Evolutionary conservation across 2,797 vertebrate species (phyloP).

Genomic region (Hoplostethus atlanticus): DNA sequence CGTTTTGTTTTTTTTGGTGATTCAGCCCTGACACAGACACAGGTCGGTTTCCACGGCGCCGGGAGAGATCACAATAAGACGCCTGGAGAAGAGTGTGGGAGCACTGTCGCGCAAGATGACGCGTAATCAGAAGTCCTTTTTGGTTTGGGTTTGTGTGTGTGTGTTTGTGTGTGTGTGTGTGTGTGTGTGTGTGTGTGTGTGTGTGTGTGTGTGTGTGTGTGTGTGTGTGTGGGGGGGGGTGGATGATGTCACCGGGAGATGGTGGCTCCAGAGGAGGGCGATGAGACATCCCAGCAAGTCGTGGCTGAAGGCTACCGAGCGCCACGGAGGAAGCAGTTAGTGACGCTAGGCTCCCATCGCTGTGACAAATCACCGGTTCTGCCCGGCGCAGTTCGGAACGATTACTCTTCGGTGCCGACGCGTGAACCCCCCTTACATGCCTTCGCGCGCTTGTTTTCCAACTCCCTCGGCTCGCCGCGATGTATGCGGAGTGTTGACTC

Average conservation of each 20-base stretch:
- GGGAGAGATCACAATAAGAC: slow-evolving; percentile 53
- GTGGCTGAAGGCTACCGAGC: slow-evolving; percentile 29
- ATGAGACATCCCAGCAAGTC: slow-evolving; percentile 32
- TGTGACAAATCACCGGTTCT: slow-evolving; percentile 69
- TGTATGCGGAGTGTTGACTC: slow-evolving; percentile 68
- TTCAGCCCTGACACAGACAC: slow-evolving; percentile 54
- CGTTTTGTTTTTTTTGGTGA: slow-evolving; percentile 41
- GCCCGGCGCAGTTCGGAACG: slow-evolving; percentile 39
- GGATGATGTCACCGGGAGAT: slow-evolving; percentile 52
- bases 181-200: no score
- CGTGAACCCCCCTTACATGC: slow-evolving; percentile 34
- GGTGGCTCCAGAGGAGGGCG: slow-evolving; percentile 45
- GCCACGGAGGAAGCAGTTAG: slow-evolving; percentile 50
- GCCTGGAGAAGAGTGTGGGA: slow-evolving; percentile 67
- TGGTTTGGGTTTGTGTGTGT: slow-evolving; percentile 54
- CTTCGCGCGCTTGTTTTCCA: slow-evolving; percentile 53
- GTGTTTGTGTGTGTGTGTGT: no score
- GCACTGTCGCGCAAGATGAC: slow-evolving; percentile 62
- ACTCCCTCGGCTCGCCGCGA: slow-evolving; percentile 39
- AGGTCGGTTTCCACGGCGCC: slow-evolving; percentile 58
- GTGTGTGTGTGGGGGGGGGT: neutral
- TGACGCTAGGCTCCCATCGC: slow-evolving; percentile 42
- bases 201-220: no score
- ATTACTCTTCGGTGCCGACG: slow-evolving; percentile 66
- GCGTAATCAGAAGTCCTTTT: slow-evolving; percentile 48